These are phyloP conservation scores for Lepetodrilus schrolli DNA, from an alignment of 2,888 invertebrate genomes.

Conservation along the genomic window DNA sequence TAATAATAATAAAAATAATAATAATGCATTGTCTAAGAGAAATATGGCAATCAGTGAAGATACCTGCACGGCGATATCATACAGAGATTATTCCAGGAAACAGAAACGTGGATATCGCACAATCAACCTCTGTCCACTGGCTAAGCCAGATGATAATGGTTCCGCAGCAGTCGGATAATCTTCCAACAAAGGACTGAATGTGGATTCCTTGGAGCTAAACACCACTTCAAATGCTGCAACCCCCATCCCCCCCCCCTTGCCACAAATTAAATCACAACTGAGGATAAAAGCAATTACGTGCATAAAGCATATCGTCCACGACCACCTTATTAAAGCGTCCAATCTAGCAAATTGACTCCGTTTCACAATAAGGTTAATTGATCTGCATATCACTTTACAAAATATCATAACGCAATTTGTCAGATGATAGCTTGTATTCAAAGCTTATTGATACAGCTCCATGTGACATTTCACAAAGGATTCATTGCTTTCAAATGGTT, in stretches of 20 bases:
- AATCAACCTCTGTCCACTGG: too few species aligned
- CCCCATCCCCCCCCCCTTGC: not conserved
- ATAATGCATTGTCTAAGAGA: too few species aligned
- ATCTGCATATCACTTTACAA: conserved; percentile 5
- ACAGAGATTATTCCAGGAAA: too few species aligned
- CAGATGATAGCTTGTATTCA: not conserved
- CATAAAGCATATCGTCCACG: not conserved
- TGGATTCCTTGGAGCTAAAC: not conserved
- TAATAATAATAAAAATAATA: too few species aligned
- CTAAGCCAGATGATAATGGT: too few species aligned
- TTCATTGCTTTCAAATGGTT: too few species aligned
- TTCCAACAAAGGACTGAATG: not conserved
- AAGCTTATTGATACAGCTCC: not conserved
- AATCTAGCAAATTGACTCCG: conserved; percentile 24
- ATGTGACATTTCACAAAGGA: not conserved
- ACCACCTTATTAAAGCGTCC: not conserved
- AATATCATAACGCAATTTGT: conserved; percentile 24
- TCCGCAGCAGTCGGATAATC: too few species aligned
- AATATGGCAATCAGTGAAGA: too few species aligned
- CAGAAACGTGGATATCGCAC: too few species aligned
- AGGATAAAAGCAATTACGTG: conserved; percentile 12
- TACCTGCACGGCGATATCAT: too few species aligned
- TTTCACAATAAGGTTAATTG: conserved; percentile 28
- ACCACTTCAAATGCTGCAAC: not conserved
- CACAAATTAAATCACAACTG: conserved; percentile 10